Evolutionary conservation across 2,888 invertebrate genomes (phyloP), one percentile per base, ranked within the genome.

Genomic region (Temnothorax rugatulus): DNA sequence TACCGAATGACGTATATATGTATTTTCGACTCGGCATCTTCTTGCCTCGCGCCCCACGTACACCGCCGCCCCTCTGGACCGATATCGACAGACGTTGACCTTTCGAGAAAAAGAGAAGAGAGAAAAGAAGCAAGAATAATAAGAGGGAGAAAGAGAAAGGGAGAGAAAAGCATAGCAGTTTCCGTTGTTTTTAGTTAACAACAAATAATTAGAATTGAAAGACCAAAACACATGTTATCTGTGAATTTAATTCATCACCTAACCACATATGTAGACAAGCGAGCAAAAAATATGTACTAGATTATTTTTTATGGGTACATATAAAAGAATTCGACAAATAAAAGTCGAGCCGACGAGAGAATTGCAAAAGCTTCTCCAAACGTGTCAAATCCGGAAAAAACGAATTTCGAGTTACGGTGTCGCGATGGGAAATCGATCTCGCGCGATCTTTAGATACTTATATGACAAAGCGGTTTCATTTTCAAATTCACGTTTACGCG

Each of bases 11-110:
- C 91, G 91, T 79, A 79, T 79, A 79, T 79, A 68, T 92, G 90
- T 94, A 94, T 94, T 94, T 94, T 93, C 90, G 93, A 94, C 91
- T 91, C 92, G 92, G 92, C 92, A 92, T 89, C 90, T 84, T 64
- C 44, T 29, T 61, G 85, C 73, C 77, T 63, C 83, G 59, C 52
- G 2, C 44, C 15, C 18, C 54, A 77, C 75, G 75, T 63, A 41
- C 61, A 66, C n/a, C 66, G 34, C 44, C 57, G 57, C 61, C 57
- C 44, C 75, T 71, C 73, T 68, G 85, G 81, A 82, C 87, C 85
- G 86, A 86, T 90, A 87, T 86, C 87, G 86, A 84, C 84, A 90
- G 87, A 83, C 90, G 90, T 87, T 90, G 89, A 89, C 87, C 90
- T 75, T 77, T 57, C n/a, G 66, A 61, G 29, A 29, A 38, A 29